These are phyloP conservation scores for Steinernema hermaphroditum DNA, from an alignment of 2,888 invertebrate genomes.

Conservation along the genomic window DNA sequence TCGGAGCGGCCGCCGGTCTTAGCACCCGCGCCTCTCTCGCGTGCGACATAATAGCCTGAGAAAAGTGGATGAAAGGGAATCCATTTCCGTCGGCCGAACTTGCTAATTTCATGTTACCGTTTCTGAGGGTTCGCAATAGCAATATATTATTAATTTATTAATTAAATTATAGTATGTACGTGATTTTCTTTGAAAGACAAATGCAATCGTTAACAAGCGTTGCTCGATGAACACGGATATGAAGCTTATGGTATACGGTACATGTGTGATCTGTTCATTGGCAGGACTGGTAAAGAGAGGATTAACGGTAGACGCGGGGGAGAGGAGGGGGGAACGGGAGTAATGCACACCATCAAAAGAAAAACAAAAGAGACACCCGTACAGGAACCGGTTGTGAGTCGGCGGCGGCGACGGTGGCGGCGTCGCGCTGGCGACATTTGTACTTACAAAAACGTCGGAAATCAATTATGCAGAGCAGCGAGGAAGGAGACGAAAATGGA, in stretches of 20 bases:
- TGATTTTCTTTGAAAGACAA: not conserved
- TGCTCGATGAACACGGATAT: not conserved
- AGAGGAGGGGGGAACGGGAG: not conserved
- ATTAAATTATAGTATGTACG: not conserved
- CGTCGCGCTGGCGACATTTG: not conserved
- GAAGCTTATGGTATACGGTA: conserved; percentile 1
- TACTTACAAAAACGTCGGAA: not conserved
- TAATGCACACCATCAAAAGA: not conserved
- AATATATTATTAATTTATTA: not conserved
- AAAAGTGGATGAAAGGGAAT: not conserved
- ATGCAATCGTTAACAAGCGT: not conserved
- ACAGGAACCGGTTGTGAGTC: conserved; percentile 10
- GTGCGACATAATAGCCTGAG: conserved; percentile 25
- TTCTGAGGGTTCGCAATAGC: not conserved
- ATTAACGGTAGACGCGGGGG: not conserved
- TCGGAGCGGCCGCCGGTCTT: not conserved
- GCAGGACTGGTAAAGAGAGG: not conserved
- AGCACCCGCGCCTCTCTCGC: not conserved
- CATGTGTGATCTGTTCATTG: not conserved
- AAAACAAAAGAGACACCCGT: conserved; percentile 28
- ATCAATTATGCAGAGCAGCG: conserved; percentile 1
- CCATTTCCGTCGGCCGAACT: not conserved
- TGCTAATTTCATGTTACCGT: not conserved
- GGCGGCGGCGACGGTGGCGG: not conserved
- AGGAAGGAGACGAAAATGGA: conserved; percentile 1